Base-by-base conservation (phyloP, 2,113 vertebrate species). In the Rhadina sibilatrix region DNA sequence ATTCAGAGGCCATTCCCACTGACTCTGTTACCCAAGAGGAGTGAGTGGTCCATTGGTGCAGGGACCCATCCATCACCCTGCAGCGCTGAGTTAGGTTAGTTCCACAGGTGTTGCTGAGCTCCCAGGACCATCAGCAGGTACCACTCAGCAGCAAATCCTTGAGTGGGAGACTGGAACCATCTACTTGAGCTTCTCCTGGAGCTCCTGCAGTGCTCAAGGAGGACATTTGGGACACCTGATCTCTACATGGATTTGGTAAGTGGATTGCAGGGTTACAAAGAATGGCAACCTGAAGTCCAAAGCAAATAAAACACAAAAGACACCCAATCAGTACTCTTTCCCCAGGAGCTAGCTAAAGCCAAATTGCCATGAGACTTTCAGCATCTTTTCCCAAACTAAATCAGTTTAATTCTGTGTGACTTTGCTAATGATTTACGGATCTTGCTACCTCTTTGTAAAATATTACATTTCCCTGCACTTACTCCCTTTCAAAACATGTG, bases 11-110 rank as follows among this genome's bases (percentile, higher is more conserved):
- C 25, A 8, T 53, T 88, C 38, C 37, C 37, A 76, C 1, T 1
- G 53, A 28, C 31, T 38, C 27, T 0, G 0, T 35, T 46, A n/a
- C 50, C 25, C 0, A 0, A 68, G 44, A 78, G 47, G 19, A 3
- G 2, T 0, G 2, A 84, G 25, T 28, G 49, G 64, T 76, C 71
- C 6, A 5, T 1, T 23, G 57, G 42, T 31, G 31, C 28, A 37
- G 7, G 20, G 38, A 70, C 21, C 16, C 5, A 7, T 17, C 38
- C 3, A 2, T 46, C 56, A 63, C 21, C 11, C 27, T 35, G 19
- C 16, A 5, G 54, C 0, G 0, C 0, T 10, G 49, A 72, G 40
- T 3, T 17, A 14, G 20, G 11, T 10, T 19, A 65, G 53, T 35
- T 27, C 60, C 21, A 30, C 6, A 53, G 42, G 46, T 2, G 2